Base-by-base conservation (phyloP, 23 tunicate genomes). In the Diplosoma virens region DNA sequence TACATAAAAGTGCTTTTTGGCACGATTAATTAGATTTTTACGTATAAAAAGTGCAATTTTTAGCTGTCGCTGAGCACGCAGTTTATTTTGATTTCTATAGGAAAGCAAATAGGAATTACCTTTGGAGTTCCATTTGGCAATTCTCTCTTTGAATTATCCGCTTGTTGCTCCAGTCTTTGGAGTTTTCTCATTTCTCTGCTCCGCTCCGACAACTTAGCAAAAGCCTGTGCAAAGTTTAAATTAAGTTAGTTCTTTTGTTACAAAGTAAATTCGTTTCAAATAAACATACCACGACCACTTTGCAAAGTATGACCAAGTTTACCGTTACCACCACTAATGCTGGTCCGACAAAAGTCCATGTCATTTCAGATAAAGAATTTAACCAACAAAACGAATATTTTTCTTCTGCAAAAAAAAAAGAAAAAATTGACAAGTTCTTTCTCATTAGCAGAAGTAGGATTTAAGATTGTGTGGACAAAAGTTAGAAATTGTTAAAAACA, bases 321-420 rank as follows among this genome's bases (percentile, higher is more conserved):
- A 90, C 53, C n/a, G 67, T 18, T 29, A 90, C 74, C 45, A 90
- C 87, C 25, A 61, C 78, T 9, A 90, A 25, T 0, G 97, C 97
- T 0, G 97, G 97, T 0, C 54, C 85, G 25, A 90, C 86, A 48
- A 90, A 90, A 25, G 86, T 46, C 86, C 86, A 90, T 2, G 86
- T 77, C 97, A 90, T 90, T 16, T 86, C 89, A 18, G 90, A 84
- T 20, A 37, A 28, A 18, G 84, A 28, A 31, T 63, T 74, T 58
- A 90, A 66, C 97, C 97, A 90, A 36, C 97, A 90, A 18, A 16
- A 53, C 0, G 82, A 84, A 54, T 82, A 88, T 45, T 82, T 82
- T 35, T 11, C 22, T 68, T 60, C 81, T 71, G n/a, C 7, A 61
- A 61, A 41, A 41, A 14, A 41, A 41, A 9, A 14, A n/a, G n/a